These are phyloP conservation scores for Cephus cinctus DNA, from an alignment of 1,140 invertebrate species.

Conservation along the genomic window DNA sequence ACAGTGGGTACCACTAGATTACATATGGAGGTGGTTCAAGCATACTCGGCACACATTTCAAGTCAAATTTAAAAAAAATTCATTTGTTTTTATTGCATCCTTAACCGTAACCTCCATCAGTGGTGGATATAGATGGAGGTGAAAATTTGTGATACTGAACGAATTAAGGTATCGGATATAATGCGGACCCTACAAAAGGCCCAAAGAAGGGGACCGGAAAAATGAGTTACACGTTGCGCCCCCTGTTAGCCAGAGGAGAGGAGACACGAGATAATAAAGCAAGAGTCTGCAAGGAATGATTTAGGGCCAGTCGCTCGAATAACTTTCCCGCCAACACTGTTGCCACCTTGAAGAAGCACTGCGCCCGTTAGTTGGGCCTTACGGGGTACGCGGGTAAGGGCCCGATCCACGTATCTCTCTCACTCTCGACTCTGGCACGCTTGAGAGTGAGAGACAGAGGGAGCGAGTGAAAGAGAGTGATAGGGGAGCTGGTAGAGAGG, in stretches of 20 bases:
- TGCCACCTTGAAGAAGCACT: slow-evolving; percentile 43
- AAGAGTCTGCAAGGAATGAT: slow-evolving; percentile 46
- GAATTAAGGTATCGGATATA: too few relatives aligned
- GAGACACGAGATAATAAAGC: slow-evolving; percentile 45
- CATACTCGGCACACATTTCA: too few relatives aligned
- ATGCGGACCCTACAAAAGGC: slow-evolving; percentile 3
- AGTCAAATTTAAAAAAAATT: too few relatives aligned
- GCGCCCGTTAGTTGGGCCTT: not conserved
- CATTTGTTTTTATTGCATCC: too few relatives aligned
- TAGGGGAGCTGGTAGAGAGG: not conserved
- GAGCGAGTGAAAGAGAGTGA: slow-evolving; percentile 4
- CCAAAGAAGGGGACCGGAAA: not conserved
- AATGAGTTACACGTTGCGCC: too few relatives aligned
- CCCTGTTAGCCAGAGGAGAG: too few relatives aligned
- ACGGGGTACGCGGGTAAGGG: not conserved
- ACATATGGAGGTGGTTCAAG: too few relatives aligned
- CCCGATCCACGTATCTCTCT: not conserved
- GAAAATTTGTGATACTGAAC: too few relatives aligned
- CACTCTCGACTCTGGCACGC: not conserved
- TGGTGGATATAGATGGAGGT: too few relatives aligned
- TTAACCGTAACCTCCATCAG: too few relatives aligned
- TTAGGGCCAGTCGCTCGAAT: slow-evolving; percentile 45
- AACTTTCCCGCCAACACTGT: slow-evolving; percentile 50
- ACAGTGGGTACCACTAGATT: too few relatives aligned
- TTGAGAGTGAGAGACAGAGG: slow-evolving; percentile 5